Evolutionary conservation across 1,140 invertebrate genomes (phyloP).

Genomic region (Drosophila kurseongensis): DNA sequence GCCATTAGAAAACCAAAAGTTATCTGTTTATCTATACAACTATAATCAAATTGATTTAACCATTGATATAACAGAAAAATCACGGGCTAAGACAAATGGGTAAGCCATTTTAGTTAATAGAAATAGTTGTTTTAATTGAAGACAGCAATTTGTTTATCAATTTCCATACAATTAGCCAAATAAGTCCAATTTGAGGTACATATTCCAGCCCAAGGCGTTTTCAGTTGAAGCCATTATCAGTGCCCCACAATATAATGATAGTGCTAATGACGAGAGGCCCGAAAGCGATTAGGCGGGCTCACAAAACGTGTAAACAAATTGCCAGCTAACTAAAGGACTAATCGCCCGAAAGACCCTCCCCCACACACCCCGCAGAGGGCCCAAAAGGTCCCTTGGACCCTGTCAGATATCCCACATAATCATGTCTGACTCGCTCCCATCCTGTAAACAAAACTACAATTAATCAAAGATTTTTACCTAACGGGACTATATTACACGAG

Average conservation of each 20-base stretch:
- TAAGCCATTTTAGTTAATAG: background rate
- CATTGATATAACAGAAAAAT: no score
- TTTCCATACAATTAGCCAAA: slow-evolving; percentile 7
- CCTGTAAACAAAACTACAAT: slow-evolving; percentile 81
- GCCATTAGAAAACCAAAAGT: background rate
- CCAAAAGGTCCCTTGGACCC: slow-evolving; percentile 27
- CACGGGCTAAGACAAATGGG: no score
- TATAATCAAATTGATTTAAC: no score
- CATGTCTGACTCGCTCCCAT: slow-evolving; percentile 45
- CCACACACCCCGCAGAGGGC: slow-evolving; percentile 9
- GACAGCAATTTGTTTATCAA: slow-evolving; percentile 13
- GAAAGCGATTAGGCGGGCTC: slow-evolving; percentile 50
- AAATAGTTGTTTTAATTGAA: slow-evolving; percentile 1
- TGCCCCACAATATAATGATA: slow-evolving; percentile 38
- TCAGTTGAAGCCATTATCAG: slow-evolving; percentile 8
- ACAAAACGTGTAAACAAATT: slow-evolving; percentile 59
- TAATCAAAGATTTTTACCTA: slow-evolving; percentile 78
- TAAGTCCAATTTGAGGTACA: background rate
- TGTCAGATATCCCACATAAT: slow-evolving; percentile 53
- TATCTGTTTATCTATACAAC: no score
- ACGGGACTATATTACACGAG: slow-evolving; percentile 71
- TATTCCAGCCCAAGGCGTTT: slow-evolving; percentile 1
- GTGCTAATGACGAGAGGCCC: slow-evolving; percentile 55
- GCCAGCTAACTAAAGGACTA: slow-evolving; percentile 45
- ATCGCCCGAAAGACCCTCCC: slow-evolving; percentile 51